phyloP scores from a whole-genome alignment of 2,888 invertebrate genomes.

The Eupithecia centaureata region DNA sequence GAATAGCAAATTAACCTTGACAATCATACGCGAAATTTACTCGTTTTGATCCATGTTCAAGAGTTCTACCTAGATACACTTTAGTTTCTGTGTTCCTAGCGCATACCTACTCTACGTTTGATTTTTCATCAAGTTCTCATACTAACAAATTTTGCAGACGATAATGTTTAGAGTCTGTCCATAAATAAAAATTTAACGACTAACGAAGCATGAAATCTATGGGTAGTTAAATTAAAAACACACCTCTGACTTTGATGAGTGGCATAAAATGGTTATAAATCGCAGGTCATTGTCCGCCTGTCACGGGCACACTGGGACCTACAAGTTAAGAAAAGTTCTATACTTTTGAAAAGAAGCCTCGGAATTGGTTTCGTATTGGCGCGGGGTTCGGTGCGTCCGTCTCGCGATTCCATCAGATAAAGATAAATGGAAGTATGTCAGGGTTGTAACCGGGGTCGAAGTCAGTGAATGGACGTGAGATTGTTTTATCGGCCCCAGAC shows the following conservation, averaged over 20 bases:
- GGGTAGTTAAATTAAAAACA: conserved; percentile 35
- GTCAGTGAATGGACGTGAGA: conserved; percentile 22
- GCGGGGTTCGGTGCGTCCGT: conserved; percentile 63
- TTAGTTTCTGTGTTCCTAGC: not conserved
- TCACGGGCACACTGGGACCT: conserved; percentile 51
- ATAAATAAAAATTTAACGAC: conserved; percentile 16
- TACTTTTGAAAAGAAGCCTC: conserved; percentile 53
- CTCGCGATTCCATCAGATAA: conserved; percentile 75
- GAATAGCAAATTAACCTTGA: conserved; percentile 77
- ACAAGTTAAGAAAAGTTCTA: conserved; percentile 48
- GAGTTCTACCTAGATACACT: not conserved
- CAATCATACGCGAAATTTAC: conserved; percentile 52
- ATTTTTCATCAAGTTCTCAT: not conserved
- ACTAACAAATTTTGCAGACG: not conserved
- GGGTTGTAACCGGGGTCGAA: conserved; percentile 31
- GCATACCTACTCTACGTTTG: not conserved
- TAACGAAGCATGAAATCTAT: conserved; percentile 28
- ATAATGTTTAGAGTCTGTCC: not conserved
- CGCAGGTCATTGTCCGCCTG: conserved; percentile 60
- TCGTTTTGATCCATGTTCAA: conserved; percentile 38
- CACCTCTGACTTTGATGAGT: conserved; percentile 42
- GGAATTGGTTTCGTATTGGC: conserved; percentile 54
- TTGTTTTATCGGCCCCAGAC: conserved; percentile 25
- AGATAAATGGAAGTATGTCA: conserved; percentile 73
- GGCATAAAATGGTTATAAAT: conserved; percentile 63